A percentile compares a stretch with the other conserved stretches of the same genome.
These are phyloP conservation scores for Synaphobranchus kaupii DNA, from an alignment of 2,797 vertebrate species.

Conservation along the genomic window DNA sequence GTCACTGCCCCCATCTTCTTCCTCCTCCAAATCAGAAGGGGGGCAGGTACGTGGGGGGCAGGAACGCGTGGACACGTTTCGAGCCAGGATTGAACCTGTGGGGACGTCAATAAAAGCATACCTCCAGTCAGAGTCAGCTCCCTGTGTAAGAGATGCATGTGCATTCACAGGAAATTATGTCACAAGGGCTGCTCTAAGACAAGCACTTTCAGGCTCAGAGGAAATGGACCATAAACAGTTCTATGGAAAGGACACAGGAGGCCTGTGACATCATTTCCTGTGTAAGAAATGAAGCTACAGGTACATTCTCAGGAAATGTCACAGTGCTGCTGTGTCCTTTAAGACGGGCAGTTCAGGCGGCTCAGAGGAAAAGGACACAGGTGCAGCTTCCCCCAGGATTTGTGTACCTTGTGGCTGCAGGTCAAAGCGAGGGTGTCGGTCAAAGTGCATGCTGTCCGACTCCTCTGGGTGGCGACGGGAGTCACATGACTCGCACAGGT, in stretches of 20 bases:
- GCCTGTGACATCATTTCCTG: background rate
- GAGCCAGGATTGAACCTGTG: conserved; percentile 88
- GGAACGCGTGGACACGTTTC: conserved; percentile 94
- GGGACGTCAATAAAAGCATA: conserved; percentile 11
- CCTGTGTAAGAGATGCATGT: background rate
- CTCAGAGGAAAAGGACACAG: background rate
- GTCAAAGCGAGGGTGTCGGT: conserved; percentile 87
- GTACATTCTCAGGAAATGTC: background rate
- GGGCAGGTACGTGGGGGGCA: conserved; percentile 92
- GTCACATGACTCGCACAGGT: conserved; percentile 89
- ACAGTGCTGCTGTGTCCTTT: background rate
- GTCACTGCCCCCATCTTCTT: conserved; percentile 79
- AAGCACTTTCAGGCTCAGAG: no score
- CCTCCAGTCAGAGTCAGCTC: background rate
- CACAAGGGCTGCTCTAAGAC: background rate
- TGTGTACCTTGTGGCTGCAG: conserved; percentile 83
- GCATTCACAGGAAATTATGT: background rate
- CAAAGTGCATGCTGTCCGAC: conserved; percentile 82
- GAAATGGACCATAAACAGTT: no score
- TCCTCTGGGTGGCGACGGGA: conserved; percentile 77
- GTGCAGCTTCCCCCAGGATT: no score
- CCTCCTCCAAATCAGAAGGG: conserved; percentile 85
- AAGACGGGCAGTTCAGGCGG: background rate
- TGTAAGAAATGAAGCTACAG: background rate
- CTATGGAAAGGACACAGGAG: background rate